A percentile compares a stretch with the other conserved stretches of the same genome.
Conservation (phyloP, 2,797 vertebrate species). For the Pipistrellus nathusii region DNA sequence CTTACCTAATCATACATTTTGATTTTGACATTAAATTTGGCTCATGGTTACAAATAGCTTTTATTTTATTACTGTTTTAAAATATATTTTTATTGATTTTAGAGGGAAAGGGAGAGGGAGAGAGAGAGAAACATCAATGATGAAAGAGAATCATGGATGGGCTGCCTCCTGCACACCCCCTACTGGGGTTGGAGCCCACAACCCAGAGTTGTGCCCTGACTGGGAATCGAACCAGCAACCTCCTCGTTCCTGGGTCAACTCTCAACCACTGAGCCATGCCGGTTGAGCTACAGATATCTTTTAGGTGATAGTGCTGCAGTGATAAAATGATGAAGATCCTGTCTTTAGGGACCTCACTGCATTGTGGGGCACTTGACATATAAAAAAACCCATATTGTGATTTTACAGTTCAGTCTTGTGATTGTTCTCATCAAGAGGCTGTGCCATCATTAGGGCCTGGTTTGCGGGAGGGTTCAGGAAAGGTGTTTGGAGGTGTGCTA, state of each 20-base stretch:
- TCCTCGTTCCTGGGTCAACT: too few relatives aligned
- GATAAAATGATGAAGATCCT: neutral
- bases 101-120: too few relatives aligned
- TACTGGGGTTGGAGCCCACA: too few relatives aligned
- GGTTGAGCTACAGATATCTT: neutral
- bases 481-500: neutral
- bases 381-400: neutral
- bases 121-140: too few relatives aligned
- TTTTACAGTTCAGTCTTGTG: neutral
- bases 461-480: neutral
- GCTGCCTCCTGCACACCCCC: too few relatives aligned
- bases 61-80: neutral
- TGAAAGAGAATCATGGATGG: too few relatives aligned
- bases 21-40: conserved; percentile 25
- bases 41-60: conserved; percentile 23
- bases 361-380: neutral
- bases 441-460: neutral
- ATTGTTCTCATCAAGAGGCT: neutral
- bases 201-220: too few relatives aligned
- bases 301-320: neutral
- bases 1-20: conserved; percentile 2
- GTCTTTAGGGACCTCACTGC: neutral
- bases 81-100: too few relatives aligned
- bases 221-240: too few relatives aligned
- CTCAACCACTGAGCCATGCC: too few relatives aligned